These are phyloP conservation scores for Papilio demoleus DNA, from an alignment of 2,888 invertebrate genomes.

Conservation along the genomic window DNA sequence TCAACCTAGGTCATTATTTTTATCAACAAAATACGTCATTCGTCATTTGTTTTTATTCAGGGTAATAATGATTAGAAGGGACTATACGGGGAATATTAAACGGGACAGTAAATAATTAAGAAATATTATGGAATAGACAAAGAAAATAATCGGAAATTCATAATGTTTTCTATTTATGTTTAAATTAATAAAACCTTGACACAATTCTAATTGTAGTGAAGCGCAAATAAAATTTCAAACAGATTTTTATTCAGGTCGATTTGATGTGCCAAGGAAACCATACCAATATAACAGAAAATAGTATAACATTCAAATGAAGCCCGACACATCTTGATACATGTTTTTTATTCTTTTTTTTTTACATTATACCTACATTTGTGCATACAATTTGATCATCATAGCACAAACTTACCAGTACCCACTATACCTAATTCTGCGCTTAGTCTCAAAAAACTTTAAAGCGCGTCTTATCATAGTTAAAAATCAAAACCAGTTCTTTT, in stretches of 20 bases:
- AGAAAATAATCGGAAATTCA: background rate
- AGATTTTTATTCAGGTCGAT: conserved; percentile 3
- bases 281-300: background rate
- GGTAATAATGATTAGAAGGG: no score
- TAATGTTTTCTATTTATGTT: background rate
- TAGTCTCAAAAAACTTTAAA: background rate
- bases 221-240: conserved; percentile 5
- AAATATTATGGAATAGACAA: background rate
- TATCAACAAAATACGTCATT: background rate
- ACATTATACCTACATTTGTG: background rate
- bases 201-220: conserved; percentile 2
- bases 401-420: background rate
- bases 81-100: no score
- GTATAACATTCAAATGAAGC: background rate
- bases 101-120: no score
- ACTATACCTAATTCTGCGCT: background rate
- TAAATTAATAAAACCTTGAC: conserved; percentile 3
- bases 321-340: background rate
- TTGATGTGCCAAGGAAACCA: background rate
- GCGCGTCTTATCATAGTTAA: background rate
- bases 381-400: background rate
- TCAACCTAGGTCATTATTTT: conserved; percentile 12
- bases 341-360: no score
- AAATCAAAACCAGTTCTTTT: conserved; percentile 16
- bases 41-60: background rate